A percentile compares a stretch with the other conserved stretches of the same genome.
Evolutionary conservation across 2,113 vertebrate species (phyloP).

Genomic region (Raja brachyura): DNA sequence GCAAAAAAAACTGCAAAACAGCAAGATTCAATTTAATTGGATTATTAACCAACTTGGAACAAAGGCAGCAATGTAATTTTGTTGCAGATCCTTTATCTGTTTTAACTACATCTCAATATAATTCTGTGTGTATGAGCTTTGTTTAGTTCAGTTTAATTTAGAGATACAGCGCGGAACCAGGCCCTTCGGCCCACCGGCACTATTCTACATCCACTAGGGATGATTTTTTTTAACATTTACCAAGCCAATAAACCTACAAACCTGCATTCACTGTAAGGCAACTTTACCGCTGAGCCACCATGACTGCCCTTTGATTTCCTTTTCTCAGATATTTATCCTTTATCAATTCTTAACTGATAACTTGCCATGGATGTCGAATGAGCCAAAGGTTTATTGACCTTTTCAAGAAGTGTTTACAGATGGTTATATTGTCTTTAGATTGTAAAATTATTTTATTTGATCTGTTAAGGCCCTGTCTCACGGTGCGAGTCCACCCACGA

Average conservation of each 20-base stretch:
- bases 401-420: background rate
- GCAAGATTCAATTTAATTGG: too few species aligned
- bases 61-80: background rate
- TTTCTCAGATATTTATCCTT: background rate
- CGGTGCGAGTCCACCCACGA: too few species aligned
- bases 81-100: background rate
- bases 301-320: background rate
- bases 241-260: too few species aligned
- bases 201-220: too few species aligned
- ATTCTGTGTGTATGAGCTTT: background rate
- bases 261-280: too few species aligned
- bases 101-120: background rate
- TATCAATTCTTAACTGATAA: background rate
- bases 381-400: background rate
- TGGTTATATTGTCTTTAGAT: background rate
- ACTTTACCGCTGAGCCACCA: too few species aligned
- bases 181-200: too few species aligned
- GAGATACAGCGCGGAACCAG: too few species aligned
- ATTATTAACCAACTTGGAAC: background rate
- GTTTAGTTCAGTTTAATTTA: too few species aligned
- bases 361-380: background rate
- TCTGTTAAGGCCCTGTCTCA: too few species aligned
- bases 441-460: background rate
- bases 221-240: too few species aligned
- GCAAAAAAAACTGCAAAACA: background rate